Percentiles rank a stretch among this genome's conserved stretches.
These are phyloP conservation scores for Eunapius fragilis DNA, from an alignment of 37 sponge, comb jelly and placozoan species.

Conservation along the genomic window DNA sequence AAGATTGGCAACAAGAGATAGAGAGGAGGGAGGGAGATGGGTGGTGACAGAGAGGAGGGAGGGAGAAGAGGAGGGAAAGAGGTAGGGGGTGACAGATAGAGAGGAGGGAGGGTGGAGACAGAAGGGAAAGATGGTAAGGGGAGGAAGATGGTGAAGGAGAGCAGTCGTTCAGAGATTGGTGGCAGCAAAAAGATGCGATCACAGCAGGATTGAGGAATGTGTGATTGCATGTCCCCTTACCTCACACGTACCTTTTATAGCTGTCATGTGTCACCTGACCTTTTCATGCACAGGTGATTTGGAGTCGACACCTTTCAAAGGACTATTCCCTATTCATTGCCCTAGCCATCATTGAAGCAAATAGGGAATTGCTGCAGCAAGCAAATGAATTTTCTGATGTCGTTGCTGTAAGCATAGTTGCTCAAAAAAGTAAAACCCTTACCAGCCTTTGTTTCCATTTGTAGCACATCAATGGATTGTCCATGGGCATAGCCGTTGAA, in stretches of 20 bases:
- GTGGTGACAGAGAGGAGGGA: no score
- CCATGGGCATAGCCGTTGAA: conserved; percentile 51
- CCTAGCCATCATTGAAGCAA: conserved; percentile 79
- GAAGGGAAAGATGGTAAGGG: no score
- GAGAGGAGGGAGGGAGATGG: neutral
- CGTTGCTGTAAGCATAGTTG: conserved; percentile 50
- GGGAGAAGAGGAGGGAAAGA: no score
- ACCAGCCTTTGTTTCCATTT: neutral
- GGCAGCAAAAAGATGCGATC: no score
- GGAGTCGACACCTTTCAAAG: conserved; percentile 72
- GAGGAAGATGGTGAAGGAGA: no score
- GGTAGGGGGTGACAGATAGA: no score
- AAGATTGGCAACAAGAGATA: neutral
- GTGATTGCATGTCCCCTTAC: no score
- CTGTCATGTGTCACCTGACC: neutral
- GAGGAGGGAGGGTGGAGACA: no score
- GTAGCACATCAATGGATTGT: conserved; percentile 81
- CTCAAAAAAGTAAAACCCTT: neutral
- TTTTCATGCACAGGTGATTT: conserved; percentile 61
- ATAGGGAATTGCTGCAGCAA: conserved; percentile 53
- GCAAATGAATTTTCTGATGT: conserved; percentile 69
- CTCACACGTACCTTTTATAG: neutral
- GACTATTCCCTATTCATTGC: conserved; percentile 90
- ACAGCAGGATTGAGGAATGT: no score
- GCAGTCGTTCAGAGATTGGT: no score